Base-by-base conservation (phyloP, 2,888 invertebrate species). In the Asteroscopus sphinx region DNA sequence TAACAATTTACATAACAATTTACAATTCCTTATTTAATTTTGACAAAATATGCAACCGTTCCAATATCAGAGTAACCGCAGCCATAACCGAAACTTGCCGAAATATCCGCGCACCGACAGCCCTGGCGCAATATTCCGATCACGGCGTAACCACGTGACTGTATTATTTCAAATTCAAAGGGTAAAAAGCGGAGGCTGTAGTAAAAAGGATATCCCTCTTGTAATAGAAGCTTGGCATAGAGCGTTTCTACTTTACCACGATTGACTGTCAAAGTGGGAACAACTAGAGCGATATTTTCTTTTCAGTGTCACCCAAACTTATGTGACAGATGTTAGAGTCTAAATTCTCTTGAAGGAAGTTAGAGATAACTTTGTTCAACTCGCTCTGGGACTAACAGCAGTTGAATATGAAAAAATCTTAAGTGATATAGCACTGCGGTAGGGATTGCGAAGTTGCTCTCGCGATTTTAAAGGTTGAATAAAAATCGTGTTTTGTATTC, bases 111-210 rank as follows among this genome's bases (percentile, higher is more conserved):
- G 26, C 30, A 52, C 44, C 44, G 33, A 5, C 58, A 68, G 42
- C 75, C 68, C 71, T 73, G 42, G 39, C 53, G 3, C 51, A 35
- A 48, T 55, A 91, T 90, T 89, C 90, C 33, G 63, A 72, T 76
- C 92, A 91, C 91, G 91, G 74, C 51, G 76, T 42, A 33, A 69
- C 81, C 82, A 82, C 89, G 87, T 90, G 88, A 88, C 85, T 79
- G 81, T 85, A 84, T 90, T 89, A 91, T 90, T 90, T 87, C 88
- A 88, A 88, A 92, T 89, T 90, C 92, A 90, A 91, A 91, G 87
- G 87, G 87, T 87, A 87, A 87, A 88, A 90, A 85, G 80, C 81
- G 76, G 74, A 71, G 80, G 71, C 77, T 77, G 80, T 87, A 88
- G 90, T 88, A 90, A 87, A 88, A 89, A 86, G 80, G 82, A 88